These are phyloP conservation scores for Diloba caeruleocephala DNA, from an alignment of 2,888 invertebrate species.

Conservation along the genomic window DNA sequence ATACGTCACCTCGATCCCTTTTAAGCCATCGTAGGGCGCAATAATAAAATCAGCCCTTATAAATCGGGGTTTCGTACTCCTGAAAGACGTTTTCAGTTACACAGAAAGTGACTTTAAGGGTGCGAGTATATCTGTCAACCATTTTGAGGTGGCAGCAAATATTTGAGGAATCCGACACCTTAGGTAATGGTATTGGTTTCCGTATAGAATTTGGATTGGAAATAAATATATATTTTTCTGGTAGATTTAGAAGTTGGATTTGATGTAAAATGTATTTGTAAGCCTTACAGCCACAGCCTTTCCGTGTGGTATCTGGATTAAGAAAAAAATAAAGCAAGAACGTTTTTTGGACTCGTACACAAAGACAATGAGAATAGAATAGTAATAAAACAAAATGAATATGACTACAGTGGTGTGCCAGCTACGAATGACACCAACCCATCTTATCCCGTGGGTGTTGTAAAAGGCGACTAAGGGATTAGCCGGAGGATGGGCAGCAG, in stretches of 20 bases:
- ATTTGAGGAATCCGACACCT: constrained; percentile 33
- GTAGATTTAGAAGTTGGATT: not conserved
- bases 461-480: no score
- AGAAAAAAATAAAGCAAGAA: no score
- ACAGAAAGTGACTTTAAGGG: constrained; percentile 40
- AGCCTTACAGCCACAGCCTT: no score
- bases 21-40: constrained; percentile 19
- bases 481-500: no score
- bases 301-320: no score
- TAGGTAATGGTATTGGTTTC: constrained; percentile 6
- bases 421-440: no score
- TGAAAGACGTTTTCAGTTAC: constrained; percentile 40
- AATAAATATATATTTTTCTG: not conserved
- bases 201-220: not conserved
- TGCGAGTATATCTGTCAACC: constrained; percentile 18
- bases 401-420: no score
- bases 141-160: constrained; percentile 26
- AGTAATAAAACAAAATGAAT: no score
- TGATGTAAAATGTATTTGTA: no score
- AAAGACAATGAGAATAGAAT: no score
- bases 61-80: constrained; percentile 22
- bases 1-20: constrained; percentile 27
- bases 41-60: constrained; percentile 47
- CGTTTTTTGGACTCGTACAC: no score
- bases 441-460: no score